phyloP scores from a whole-genome alignment of 2,113 vertebrate species.

The Crotalus viridis region DNA sequence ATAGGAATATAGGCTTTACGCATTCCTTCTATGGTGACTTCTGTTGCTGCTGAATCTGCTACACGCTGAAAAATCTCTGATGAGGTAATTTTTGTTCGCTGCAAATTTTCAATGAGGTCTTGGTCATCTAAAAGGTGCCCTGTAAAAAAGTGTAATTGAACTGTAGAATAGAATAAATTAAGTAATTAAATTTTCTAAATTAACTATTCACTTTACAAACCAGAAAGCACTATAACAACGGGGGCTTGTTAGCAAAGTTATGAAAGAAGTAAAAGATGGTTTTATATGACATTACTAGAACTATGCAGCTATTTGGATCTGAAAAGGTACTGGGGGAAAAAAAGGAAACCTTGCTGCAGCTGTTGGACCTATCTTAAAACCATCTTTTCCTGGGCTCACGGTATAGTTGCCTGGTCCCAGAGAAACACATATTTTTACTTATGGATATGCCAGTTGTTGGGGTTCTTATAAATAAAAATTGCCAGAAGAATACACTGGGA shows the following conservation, averaged over 20 bases:
- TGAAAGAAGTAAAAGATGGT: not conserved
- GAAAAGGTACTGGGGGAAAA: not conserved
- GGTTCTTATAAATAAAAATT: not conserved
- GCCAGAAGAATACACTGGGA: not conserved
- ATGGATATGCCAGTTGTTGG: not conserved
- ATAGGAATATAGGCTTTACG: constrained; percentile 61
- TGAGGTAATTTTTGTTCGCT: constrained; percentile 61
- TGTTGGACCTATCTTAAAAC: not conserved
- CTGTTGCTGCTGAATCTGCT: constrained; percentile 52
- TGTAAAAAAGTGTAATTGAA: constrained; percentile 34
- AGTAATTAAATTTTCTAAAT: not conserved
- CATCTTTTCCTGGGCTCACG: not conserved
- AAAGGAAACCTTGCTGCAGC: not conserved
- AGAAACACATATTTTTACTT: not conserved
- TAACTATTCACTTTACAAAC: not conserved
- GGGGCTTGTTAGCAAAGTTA: not conserved
- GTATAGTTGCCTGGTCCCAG: not conserved
- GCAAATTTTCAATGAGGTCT: constrained; percentile 61
- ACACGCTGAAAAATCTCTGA: constrained; percentile 59
- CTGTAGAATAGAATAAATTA: not conserved
- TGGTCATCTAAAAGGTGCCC: constrained; percentile 65
- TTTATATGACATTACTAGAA: not conserved
- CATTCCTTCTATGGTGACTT: constrained; percentile 42
- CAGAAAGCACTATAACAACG: not conserved
- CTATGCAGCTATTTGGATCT: not conserved